Base-by-base conservation (phyloP, 2,113 vertebrate species). In the Carettochelys insculpta region DNA sequence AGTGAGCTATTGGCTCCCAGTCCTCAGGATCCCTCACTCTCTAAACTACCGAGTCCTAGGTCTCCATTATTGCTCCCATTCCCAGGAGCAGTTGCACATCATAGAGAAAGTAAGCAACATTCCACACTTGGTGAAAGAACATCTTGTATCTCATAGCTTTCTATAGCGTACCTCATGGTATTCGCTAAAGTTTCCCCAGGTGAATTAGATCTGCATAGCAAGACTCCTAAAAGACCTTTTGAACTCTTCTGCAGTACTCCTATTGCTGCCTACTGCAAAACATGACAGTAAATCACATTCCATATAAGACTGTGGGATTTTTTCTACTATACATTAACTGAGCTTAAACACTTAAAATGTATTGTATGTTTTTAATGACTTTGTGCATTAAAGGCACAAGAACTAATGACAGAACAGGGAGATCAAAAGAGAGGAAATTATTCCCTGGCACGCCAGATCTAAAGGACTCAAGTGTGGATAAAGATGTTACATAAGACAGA, bases 401-500 rank as follows among this genome's bases (percentile, higher is more conserved):
- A 34, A 85, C 88, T 92, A 80, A 90, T 41, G 77, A 92, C 88
- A 96, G 61, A 80, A 50, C 13, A 84, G 80, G 38, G 90, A 93
- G 91, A 91, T 90, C 95, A 94, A 92, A 92, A 82, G 89, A 89
- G n/a, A 29, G 38, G 22, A 24, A 80, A 77, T 53, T 81, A 90
- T 94, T 91, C 85, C 87, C 78, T 81, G 83, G 88, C 85, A 85
- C 84, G 94, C 85, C 83, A 93, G 83, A 89, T 90, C 86, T 89
- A 92, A 95, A 86, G 91, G 86, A 96, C 88, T 91, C 83, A 77
- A 94, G 90, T 54, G 78, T 94, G 92, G 86, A 93, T 96, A 95
- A 96, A 88, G 92, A 90, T 90, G 90, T 97, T 97, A 96, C 43
- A 43, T 95, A 97, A 97, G 90, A 82, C 79, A 81, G 25, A 90